These are phyloP conservation scores for Pituophis catenifer DNA, from an alignment of 2,113 vertebrate species.

Conservation along the genomic window DNA sequence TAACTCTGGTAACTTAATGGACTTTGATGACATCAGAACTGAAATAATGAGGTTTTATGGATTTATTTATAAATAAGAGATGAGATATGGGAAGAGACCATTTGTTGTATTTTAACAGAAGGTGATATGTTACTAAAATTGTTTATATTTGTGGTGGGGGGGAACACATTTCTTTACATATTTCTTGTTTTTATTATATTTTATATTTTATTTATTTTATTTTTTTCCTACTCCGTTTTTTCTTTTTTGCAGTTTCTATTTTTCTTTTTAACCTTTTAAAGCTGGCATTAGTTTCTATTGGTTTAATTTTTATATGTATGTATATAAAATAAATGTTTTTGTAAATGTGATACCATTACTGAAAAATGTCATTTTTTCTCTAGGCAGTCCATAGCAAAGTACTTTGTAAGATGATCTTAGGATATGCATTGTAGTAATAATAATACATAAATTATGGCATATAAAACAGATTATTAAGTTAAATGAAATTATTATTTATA, in stretches of 20 bases:
- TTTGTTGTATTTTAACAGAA: not conserved
- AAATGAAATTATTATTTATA: not conserved
- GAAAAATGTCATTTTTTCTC: not conserved
- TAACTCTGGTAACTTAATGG: not conserved
- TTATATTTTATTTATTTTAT: not conserved
- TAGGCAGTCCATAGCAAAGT: not conserved
- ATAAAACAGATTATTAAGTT: not conserved
- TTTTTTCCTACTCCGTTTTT: not conserved
- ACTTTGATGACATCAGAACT: not conserved
- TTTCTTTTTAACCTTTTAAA: not conserved
- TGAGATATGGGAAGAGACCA: not conserved
- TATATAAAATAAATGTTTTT: not conserved
- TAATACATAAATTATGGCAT: not conserved
- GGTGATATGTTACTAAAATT: not conserved
- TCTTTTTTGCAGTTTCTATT: not conserved
- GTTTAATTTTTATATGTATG: not conserved
- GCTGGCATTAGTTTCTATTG: not conserved
- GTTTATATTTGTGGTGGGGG: not conserved
- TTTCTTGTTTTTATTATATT: not conserved
- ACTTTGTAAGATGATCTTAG: not conserved
- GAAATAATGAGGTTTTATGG: not conserved
- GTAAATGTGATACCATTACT: not conserved
- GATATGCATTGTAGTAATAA: not conserved
- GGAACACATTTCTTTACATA: not conserved
- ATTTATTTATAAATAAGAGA: not conserved